Conservation (phyloP, 2,113 vertebrate genomes). For the Silurus meridionalis region DNA sequence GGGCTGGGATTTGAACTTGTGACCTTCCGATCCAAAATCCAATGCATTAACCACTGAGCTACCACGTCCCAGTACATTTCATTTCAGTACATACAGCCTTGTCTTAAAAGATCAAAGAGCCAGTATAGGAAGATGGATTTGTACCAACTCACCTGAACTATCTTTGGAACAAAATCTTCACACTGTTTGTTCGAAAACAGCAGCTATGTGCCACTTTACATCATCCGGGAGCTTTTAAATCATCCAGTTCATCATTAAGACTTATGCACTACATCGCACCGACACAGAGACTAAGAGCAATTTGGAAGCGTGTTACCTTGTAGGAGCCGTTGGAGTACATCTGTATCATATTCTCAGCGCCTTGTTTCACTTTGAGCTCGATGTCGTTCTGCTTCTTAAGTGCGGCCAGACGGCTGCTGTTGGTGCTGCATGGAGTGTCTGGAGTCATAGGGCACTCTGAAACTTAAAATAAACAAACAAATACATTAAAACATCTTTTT, state of each 20-base stretch:
- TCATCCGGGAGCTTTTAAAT: not conserved
- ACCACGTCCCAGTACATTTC: not conserved
- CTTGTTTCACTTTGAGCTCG: slow-evolving; percentile 89
- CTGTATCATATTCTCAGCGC: slow-evolving; percentile 91
- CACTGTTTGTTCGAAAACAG: slow-evolving; percentile 3
- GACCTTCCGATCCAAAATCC: too few species aligned
- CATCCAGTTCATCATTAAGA: slow-evolving; percentile 1
- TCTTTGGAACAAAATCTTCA: slow-evolving; percentile 12
- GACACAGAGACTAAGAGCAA: not conserved
- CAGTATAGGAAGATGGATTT: slow-evolving; percentile 9
- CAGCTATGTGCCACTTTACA: not conserved
- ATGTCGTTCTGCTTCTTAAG: slow-evolving; percentile 89
- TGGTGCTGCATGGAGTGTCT: slow-evolving; percentile 83
- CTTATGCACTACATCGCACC: not conserved
- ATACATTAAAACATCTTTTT: not conserved
- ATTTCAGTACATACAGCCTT: slow-evolving; percentile 22
- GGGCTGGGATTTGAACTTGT: too few species aligned
- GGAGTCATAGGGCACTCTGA: slow-evolving; percentile 83
- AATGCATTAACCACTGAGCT: too few species aligned
- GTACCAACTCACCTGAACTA: not conserved
- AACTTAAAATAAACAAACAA: slow-evolving; percentile 44
- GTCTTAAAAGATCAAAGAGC: slow-evolving; percentile 30
- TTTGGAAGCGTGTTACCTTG: slow-evolving; percentile 72
- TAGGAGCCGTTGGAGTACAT: slow-evolving; percentile 91
- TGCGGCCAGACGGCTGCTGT: slow-evolving; percentile 79